Base-by-base conservation (phyloP, 2,113 vertebrate species). In the Arothron firmamentum region DNA sequence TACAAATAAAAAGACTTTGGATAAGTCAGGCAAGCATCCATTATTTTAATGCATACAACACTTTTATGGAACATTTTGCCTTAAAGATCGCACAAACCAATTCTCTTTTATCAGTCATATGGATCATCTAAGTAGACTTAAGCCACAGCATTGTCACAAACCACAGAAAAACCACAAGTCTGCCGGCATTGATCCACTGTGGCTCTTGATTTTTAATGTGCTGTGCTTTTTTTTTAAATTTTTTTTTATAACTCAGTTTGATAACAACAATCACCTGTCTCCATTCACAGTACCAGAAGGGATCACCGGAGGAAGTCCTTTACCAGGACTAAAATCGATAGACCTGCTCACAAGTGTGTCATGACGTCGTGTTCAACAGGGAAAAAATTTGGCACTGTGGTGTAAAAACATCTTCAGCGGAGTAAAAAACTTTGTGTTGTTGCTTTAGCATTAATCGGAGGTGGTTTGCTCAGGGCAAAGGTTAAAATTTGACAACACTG, bases 311-410 rank as follows among this genome's bases (percentile, higher is more conserved):
- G 67, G 55, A 62, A 34, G 58, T 47, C 57, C 58, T 61, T 80
- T 80, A 72, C 59, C 19, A 6, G 57, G 70, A 65, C 70, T 52
- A 71, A 69, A 85, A 83, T 14, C 68, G 65, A 75, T 50, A 18
- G 66, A 55, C 71, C 47, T 15, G 9, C 15, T 59, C 21, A 10
- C 38, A 43, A 71, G 67, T 62, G 57, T 63, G 56, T 78, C 48
- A 6, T 28, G 28, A 28, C 3, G 28, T 28, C 6, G 74, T 42
- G 19, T 62, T 57, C 53, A 34, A 49, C 21, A 21, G 25, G 41
- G 11, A 16, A n/a, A 60, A 38, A n/a, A 42, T 18, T 43, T 2
- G 1, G 12, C 23, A 54, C 42, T 49, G n/a, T 9, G 8, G 38
- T 31, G 21, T 25, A 25, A 53, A 28, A 31, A 34, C 13, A 38